phyloP scores from a whole-genome alignment of 2,888 invertebrate genomes.

The Tachina grossa region DNA sequence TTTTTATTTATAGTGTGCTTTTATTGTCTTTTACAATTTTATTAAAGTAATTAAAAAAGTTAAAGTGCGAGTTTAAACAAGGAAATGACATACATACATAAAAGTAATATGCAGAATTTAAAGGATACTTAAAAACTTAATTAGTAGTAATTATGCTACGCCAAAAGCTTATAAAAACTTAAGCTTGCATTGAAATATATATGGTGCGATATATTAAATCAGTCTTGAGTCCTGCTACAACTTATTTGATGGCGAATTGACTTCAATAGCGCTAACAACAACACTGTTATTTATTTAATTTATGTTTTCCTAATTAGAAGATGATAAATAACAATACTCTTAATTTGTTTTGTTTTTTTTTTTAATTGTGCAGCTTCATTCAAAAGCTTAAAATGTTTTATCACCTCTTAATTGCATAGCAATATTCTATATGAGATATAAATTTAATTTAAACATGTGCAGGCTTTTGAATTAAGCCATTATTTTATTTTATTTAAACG shows the following conservation, averaged over 20 bases:
- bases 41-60: not conserved
- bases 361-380: no score
- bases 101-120: slow-evolving; percentile 24
- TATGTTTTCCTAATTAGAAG: slow-evolving; percentile 4
- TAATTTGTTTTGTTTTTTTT: no score
- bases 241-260: slow-evolving; percentile 29
- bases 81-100: not conserved
- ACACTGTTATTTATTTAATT: not conserved
- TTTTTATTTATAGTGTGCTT: not conserved
- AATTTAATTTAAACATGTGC: no score
- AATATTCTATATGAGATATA: no score
- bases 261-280: not conserved
- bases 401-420: no score
- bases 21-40: not conserved
- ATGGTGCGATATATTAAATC: no score
- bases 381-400: no score
- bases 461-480: no score
- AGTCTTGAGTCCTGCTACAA: no score
- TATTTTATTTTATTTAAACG: no score
- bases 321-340: slow-evolving; percentile 19
- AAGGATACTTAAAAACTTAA: slow-evolving; percentile 62
- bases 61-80: not conserved
- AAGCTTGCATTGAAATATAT: no score
- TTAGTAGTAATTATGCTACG: slow-evolving; percentile 53
- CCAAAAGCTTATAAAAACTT: not conserved